Evolutionary conservation across 2,797 vertebrate genomes (phyloP).

Genomic region (Tarsius wallacei): DNA sequence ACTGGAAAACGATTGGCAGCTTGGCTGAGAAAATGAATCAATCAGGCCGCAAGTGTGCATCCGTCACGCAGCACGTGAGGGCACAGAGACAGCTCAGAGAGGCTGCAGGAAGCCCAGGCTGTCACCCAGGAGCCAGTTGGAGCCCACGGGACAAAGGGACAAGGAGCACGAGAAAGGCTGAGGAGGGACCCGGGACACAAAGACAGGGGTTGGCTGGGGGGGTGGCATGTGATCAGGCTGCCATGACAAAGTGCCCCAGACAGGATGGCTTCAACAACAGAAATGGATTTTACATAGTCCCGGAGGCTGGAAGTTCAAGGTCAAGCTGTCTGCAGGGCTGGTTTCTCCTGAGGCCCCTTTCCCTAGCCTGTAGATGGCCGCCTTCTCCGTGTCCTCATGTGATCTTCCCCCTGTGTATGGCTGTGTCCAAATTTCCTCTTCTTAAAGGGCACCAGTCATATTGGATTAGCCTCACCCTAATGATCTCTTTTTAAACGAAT

Average conservation of each 20-base stretch:
- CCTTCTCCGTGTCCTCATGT: neutral
- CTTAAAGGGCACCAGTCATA: neutral
- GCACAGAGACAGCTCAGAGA: neutral
- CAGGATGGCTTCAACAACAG: neutral
- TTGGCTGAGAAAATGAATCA: neutral
- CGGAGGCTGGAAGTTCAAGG: neutral
- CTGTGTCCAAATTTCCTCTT: neutral
- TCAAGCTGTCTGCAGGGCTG: neutral
- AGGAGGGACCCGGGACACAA: neutral
- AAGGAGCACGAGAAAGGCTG: neutral
- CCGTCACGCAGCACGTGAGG: neutral
- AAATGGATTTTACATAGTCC: neutral
- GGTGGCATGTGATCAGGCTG: neutral
- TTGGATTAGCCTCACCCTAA: neutral
- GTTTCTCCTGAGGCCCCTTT: neutral
- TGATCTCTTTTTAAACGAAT: neutral
- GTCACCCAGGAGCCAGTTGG: neutral
- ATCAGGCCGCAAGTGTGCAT: neutral
- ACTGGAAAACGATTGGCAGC: neutral
- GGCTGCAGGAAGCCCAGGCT: neutral
- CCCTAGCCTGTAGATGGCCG: too few relatives aligned
- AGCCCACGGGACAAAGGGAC: neutral
- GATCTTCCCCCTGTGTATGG: neutral
- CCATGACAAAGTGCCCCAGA: neutral
- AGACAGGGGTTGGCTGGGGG: neutral